Evolutionary conservation across 2,888 invertebrate genomes (phyloP).

Genomic region (Baronia brevicornis): DNA sequence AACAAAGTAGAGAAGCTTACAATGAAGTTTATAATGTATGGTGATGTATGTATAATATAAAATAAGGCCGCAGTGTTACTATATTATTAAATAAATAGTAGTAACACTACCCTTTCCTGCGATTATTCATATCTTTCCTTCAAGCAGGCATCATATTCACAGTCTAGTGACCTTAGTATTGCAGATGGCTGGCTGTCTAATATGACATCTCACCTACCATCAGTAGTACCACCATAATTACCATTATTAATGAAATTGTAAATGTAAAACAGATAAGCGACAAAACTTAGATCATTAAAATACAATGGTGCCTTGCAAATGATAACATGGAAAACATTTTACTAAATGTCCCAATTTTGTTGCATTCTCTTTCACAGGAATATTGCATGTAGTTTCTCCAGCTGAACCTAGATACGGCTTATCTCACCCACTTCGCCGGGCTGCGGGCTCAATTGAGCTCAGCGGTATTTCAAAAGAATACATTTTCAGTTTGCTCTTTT

Average conservation of each 20-base stretch:
- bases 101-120: too few species aligned
- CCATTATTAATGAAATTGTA: conserved; percentile 2
- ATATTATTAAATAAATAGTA: too few species aligned
- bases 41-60: too few species aligned
- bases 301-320: conserved; percentile 14
- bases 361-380: conserved; percentile 14
- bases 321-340: conserved; percentile 6
- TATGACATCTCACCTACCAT: too few species aligned
- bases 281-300: conserved; percentile 2
- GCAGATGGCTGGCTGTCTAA: too few species aligned
- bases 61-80: too few species aligned
- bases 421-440: conserved; percentile 13
- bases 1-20: too few species aligned
- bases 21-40: too few species aligned
- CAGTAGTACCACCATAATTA: too few species aligned
- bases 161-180: too few species aligned
- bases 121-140: too few species aligned
- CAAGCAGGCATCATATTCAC: too few species aligned
- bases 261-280: conserved; percentile 3
- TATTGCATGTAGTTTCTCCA: conserved; percentile 12
- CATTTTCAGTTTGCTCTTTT: conserved; percentile 8
- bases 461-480: conserved; percentile 13
- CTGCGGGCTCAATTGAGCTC: conserved; percentile 15
- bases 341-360: conserved; percentile 13
- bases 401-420: conserved; percentile 12